Conservation (phyloP, 30 jellyfish, hydroid and myxozoan species). For the Nemopilema nomurai region DNA sequence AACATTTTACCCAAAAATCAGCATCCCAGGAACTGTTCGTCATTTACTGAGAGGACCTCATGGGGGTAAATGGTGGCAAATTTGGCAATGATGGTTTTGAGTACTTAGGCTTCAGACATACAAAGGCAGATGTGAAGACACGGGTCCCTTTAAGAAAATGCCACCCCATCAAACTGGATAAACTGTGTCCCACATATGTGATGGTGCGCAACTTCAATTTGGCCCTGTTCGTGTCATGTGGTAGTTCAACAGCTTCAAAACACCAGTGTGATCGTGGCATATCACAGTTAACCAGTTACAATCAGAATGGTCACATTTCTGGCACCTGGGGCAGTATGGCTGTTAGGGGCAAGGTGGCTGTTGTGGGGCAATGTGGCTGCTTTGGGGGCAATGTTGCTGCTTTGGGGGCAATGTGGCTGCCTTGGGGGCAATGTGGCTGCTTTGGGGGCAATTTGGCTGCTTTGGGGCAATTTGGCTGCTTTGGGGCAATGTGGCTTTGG, state of each 20-base stretch:
- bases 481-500: neutral
- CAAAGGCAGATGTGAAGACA: neutral
- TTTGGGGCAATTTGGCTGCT: neutral
- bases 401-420: neutral
- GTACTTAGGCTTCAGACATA: too few relatives aligned
- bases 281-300: neutral
- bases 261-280: neutral
- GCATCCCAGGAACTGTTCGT: neutral
- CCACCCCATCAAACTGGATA: neutral
- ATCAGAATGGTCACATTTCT: neutral
- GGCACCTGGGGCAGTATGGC: neutral
- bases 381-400: neutral
- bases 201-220: neutral
- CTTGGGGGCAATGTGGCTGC: neutral
- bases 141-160: neutral
- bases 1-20: slow-evolving; percentile 4
- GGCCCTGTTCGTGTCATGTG: neutral
- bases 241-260: neutral
- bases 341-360: neutral
- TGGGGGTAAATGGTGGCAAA: neutral
- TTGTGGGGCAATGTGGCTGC: neutral
- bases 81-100: neutral
- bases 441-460: neutral
- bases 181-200: neutral
- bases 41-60: neutral